Evolutionary conservation across 2,797 vertebrate species (phyloP).

Genomic region (Poecilia gillii): DNA sequence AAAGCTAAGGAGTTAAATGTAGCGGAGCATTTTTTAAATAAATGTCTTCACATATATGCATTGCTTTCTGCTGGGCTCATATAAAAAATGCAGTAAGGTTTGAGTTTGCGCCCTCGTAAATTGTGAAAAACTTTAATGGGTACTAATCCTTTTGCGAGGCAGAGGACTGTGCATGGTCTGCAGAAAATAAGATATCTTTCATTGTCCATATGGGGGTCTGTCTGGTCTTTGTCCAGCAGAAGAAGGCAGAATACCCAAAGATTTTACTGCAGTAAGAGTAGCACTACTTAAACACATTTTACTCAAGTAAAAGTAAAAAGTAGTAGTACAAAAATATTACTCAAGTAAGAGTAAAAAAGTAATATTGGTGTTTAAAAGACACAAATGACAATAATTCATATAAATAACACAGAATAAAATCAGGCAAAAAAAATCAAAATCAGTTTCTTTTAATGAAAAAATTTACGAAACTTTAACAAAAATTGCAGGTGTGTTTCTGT

Average conservation of each 20-base stretch:
- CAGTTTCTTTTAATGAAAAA: too few relatives aligned
- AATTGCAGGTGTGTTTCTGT: too few relatives aligned
- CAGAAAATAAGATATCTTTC: background rate
- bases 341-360: too few relatives aligned
- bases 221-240: background rate
- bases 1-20: background rate
- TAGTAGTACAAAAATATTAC: too few relatives aligned
- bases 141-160: background rate
- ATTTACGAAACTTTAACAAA: too few relatives aligned
- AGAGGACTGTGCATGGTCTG: background rate
- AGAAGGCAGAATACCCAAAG: too few relatives aligned
- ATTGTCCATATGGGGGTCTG: background rate
- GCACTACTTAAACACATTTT: too few relatives aligned
- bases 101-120: background rate
- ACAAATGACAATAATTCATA: too few relatives aligned
- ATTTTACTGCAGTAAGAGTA: too few relatives aligned
- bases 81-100: background rate
- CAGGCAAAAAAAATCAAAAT: too few relatives aligned
- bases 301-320: too few relatives aligned
- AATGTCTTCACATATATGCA: background rate
- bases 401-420: too few relatives aligned
- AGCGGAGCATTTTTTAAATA: background rate
- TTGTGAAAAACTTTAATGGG: background rate
- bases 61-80: background rate
- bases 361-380: background rate